Base-by-base conservation (phyloP, 1,140 invertebrate species). In the Vanessa tameamea region DNA sequence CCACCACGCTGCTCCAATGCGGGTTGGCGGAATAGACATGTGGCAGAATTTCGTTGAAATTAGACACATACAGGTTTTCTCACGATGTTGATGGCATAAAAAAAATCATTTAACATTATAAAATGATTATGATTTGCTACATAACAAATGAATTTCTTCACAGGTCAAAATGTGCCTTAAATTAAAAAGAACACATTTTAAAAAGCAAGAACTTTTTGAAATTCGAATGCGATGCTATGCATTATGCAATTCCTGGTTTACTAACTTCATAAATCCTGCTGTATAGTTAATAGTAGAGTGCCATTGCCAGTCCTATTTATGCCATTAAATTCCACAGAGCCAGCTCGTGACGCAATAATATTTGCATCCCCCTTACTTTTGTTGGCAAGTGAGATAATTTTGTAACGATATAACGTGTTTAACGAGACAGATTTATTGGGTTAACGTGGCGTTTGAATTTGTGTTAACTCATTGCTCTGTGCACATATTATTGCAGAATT, bases 341-440 rank as follows among this genome's bases (percentile, higher is more conserved):
- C 55, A 68, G 71, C 71, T 72, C 51, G 74, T 64, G 43, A 69
- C 47, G 67, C 75, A 64, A 73, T 77, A 69, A 77, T 77, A 77
- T 77, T 77, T 73, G 75, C 76, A 77, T 77, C 71, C 63, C 64
- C 55, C 63, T 74, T 74, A 77, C 76, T 73, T 72, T 50, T 74
- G 67, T 77, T 77, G 76, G 76, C 76, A 74, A 70, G 55, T 70
- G 72, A 72, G 73, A 70, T 70, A 75, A 75, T 75, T 75, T 37
- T 43, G 55, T 68, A 69, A 59, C 64, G 63, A 37, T 65, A 67
- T 61, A 70, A 66, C 64, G 69, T 63, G 69, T 59, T 68, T 75
- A 66, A 50, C 51, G 66, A 57, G 73, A 75, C 73, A 75, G 68
- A 64, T 75, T 75, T 73, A 73, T 73, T 31, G 57, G 26, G 12